Percentiles rank a stretch among this genome's conserved stretches.
Evolutionary conservation across 2,113 vertebrate genomes (phyloP).

Genomic region (Gallinago paraguaiae): DNA sequence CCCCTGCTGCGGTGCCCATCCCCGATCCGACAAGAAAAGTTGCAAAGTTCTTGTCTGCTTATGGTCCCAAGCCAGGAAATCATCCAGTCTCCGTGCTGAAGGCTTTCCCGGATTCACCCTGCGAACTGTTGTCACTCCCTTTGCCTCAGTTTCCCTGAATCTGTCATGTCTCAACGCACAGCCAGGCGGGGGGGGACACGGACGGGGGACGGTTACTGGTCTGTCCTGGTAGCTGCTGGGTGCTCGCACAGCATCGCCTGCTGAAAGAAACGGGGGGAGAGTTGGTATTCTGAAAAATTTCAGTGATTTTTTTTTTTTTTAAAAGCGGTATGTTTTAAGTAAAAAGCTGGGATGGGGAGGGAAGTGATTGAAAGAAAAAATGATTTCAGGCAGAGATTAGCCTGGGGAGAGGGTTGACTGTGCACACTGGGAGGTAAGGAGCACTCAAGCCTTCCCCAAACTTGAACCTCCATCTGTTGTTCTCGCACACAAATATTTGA

Average conservation of each 20-base stretch:
- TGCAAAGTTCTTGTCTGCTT: not conserved
- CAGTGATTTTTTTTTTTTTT: no score
- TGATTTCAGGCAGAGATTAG: not conserved
- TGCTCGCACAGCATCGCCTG: not conserved
- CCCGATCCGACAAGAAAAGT: accelerated
- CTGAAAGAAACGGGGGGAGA: not conserved
- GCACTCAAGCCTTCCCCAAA: not conserved
- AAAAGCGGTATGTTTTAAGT: not conserved
- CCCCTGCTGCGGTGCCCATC: not conserved
- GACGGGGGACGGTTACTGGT: not conserved
- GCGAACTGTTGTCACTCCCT: not conserved
- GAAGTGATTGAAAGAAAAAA: not conserved
- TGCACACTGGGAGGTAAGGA: accelerated
- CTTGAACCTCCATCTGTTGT: not conserved
- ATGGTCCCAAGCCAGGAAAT: not conserved
- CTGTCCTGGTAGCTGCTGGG: not conserved
- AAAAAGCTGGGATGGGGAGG: not conserved
- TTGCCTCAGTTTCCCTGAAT: not conserved
- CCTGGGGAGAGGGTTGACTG: not conserved
- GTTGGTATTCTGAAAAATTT: accelerated
- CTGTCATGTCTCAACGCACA: accelerated
- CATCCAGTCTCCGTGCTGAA: not conserved
- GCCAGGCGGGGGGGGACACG: accelerated
- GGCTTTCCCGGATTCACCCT: not conserved
- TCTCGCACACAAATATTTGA: not conserved